Evolutionary conservation across 2,797 vertebrate species (phyloP), one percentile per base, ranked within the genome.

Genomic region (Sebastes hubbsi): DNA sequence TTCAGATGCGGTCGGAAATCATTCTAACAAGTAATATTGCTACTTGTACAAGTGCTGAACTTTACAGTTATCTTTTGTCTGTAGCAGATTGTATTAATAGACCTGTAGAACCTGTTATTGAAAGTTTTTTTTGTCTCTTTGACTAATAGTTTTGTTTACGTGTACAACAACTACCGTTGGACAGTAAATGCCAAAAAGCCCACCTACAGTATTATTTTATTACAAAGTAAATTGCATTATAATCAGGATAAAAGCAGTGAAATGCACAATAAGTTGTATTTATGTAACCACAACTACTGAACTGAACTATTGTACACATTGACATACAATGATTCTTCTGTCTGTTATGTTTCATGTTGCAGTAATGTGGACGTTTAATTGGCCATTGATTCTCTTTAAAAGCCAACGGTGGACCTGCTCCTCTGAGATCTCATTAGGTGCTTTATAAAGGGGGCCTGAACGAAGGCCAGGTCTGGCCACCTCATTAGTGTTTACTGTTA

Each of bases 391-490:
- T 67, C 3, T 54, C 5, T 38, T 55, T 66, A 16, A 60, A n/a
- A 61, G 25, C 38, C 27, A 36, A 29, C 22, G 55, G 58, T 70
- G 38, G 25, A 56, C 32, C 65, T 24, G 2, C 8, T 8, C 16
- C 5, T 32, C 22, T 8, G 6, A 10, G 49, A 74, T 79, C 88
- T 75, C 22, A 63, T 83, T 73, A 81, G 32, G 74, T 16, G 46
- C 32, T 87, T 77, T 72, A 30, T 55, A 11, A 70, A 72, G 22
- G 68, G 30, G 61, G 27, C 34, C 63, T 77, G 81, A 66, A 61
- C 54, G 30, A 63, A 63, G 54, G 65, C 73, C 59, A 81, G 62
- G 83, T 86, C 75, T 82, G 73, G 32, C 22, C 12, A 18, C 60
- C 36, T 72, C 58, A 29, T 86, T 67, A 85, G 71, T 2, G 49